Evolutionary conservation across 2,113 vertebrate species (phyloP), one percentile per base, ranked within the genome.

Genomic region (Notarius quadriscutis): DNA sequence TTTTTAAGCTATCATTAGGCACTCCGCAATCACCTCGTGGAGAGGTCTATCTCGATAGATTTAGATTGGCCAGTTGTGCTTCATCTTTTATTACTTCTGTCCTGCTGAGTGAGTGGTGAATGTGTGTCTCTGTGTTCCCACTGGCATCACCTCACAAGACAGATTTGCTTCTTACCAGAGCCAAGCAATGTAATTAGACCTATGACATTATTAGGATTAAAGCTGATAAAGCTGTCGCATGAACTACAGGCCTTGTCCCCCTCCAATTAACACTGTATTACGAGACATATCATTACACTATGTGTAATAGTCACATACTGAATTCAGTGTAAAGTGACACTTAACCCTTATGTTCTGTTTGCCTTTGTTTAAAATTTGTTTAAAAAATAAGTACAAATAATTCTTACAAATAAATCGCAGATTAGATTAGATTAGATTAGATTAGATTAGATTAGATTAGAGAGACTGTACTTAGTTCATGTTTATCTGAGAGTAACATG

Each of bases 151-250:
- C 53, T 60, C 55, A 60, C 53, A 71, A 82, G 86, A 62, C 25
- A 63, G 84, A 80, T 86, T 86, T 65, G 67, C 71, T 74, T 82
- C 79, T 82, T 82, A 62, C 34, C 88, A 84, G 74, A 79, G 63
- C 84, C 78, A 90, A 88, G 80, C 57, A 87, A 30, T 60, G 67
- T 87, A 87, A 88, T 89, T 83, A 91, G 91, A 84, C 90, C 91
- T 87, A 89, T 92, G 58, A 87, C 62, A 27, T 69, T 86, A 91
- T 94, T 93, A 92, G 90, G 87, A 92, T 92, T 91, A 91, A 60
- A 92, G 85, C 63, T 88, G 87, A 92, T 93, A 91, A 89, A 81
- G 83, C 86, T 85, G 90, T 90, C 89, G 90, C 86, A 89, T 87
- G 81, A 87, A 85, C 80, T 88, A 78, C 77, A 67, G 84, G 83